A percentile compares a stretch with the other conserved stretches of the same genome.
Evolutionary conservation across 2,888 invertebrate genomes (phyloP).

Genomic region (Xylocampa areola): DNA sequence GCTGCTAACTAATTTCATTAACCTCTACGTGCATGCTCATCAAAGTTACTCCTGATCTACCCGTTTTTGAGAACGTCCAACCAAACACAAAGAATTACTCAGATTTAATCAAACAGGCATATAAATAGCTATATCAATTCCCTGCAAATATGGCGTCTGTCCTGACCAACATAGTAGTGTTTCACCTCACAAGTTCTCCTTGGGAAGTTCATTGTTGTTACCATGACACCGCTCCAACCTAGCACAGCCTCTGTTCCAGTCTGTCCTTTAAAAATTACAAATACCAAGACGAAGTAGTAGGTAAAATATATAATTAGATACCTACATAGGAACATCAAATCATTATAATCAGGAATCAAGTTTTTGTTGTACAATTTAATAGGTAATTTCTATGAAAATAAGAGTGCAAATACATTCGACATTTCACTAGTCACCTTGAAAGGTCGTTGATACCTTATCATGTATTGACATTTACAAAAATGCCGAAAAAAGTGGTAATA

Average conservation of each 20-base stretch:
- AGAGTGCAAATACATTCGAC: slow-evolving; percentile 17
- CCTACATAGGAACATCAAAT: not conserved
- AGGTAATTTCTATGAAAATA: slow-evolving; percentile 25
- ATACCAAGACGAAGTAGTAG: not conserved
- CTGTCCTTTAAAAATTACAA: not conserved
- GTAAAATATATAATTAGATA: not conserved
- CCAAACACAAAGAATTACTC: too few relatives aligned
- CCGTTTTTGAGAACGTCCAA: too few relatives aligned
- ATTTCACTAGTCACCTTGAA: slow-evolving; percentile 33
- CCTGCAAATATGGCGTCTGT: not conserved
- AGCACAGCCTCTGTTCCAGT: slow-evolving; percentile 7
- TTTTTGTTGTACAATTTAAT: not conserved
- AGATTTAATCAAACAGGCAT: too few relatives aligned
- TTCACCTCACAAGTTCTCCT: slow-evolving; percentile 56
- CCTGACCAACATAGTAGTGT: slow-evolving; percentile 6
- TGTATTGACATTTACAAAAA: slow-evolving; percentile 29
- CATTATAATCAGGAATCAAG: slow-evolving; percentile 7
- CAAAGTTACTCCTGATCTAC: too few relatives aligned
- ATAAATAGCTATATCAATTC: not conserved
- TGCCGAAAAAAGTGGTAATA: slow-evolving; percentile 7
- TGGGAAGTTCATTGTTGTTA: slow-evolving; percentile 61
- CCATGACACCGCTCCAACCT: slow-evolving; percentile 35
- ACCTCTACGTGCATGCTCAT: too few relatives aligned
- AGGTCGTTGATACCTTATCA: slow-evolving; percentile 25
- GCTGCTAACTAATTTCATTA: too few relatives aligned